These are phyloP conservation scores for Ophion ventricosus DNA, from an alignment of 2,888 invertebrate species.

Conservation along the genomic window DNA sequence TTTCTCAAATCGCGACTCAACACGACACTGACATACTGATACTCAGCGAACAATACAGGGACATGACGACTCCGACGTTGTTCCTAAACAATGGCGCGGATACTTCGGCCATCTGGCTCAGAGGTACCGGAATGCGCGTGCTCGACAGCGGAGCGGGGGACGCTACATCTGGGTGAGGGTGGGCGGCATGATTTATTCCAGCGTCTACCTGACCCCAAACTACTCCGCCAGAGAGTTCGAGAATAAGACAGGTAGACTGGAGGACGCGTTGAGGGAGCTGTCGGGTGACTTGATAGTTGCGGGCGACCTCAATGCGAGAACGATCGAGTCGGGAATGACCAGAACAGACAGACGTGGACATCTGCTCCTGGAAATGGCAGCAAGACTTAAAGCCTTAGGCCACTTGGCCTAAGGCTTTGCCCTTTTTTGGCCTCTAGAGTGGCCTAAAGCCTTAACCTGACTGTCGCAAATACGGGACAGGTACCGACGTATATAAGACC, in stretches of 20 bases:
- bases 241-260: constrained; percentile 32
- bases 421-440: too few relatives aligned
- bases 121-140: constrained; percentile 7
- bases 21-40: constrained; percentile 46
- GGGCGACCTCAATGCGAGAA: too few relatives aligned
- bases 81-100: constrained; percentile 23
- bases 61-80: constrained; percentile 25
- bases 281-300: constrained; percentile 23
- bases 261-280: constrained; percentile 42
- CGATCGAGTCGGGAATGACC: too few relatives aligned
- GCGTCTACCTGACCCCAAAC: constrained; percentile 43
- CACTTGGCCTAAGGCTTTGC: too few relatives aligned
- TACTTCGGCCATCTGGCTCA: constrained; percentile 55
- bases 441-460: too few relatives aligned
- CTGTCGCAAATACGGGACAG: too few relatives aligned
- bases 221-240: constrained; percentile 34
- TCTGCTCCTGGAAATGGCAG: too few relatives aligned
- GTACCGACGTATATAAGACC: too few relatives aligned
- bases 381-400: too few relatives aligned
- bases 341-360: too few relatives aligned
- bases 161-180: too few relatives aligned
- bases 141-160: constrained; percentile 40
- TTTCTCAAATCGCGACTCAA: constrained; percentile 48
- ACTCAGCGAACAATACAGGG: constrained; percentile 48
- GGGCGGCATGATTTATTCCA: constrained; percentile 42